These are phyloP conservation scores for Endomychus coccineus DNA, from an alignment of 2,888 invertebrate species.

Conservation along the genomic window DNA sequence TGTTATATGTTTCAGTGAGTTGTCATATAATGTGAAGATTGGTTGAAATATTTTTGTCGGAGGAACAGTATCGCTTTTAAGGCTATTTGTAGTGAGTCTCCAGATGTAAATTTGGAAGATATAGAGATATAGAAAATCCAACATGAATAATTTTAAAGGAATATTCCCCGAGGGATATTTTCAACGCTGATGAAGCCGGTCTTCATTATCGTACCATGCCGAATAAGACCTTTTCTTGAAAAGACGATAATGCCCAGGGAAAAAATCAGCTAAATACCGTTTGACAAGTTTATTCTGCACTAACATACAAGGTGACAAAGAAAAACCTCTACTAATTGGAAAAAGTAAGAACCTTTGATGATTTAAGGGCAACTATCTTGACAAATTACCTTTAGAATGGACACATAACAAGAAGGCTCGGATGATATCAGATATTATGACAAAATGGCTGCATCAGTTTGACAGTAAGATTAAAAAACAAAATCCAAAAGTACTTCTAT, in stretches of 20 bases:
- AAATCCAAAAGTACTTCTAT: constrained; percentile 2
- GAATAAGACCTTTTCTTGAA: constrained; percentile 1
- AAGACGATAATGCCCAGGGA: constrained; percentile 1
- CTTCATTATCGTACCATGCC: neutral
- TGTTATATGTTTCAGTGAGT: too few species aligned
- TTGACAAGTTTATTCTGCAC: neutral
- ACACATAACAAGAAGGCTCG: too few species aligned
- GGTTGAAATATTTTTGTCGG: constrained; percentile 11
- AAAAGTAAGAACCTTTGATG: constrained; percentile 3
- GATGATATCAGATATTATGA: constrained; percentile 4
- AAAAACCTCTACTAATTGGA: neutral
- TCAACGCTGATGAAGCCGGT: constrained; percentile 1
- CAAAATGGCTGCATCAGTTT: too few species aligned
- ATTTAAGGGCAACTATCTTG: neutral
- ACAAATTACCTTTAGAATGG: constrained; percentile 3
- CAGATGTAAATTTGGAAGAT: constrained; percentile 5
- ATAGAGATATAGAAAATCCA: neutral
- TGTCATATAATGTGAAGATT: too few species aligned
- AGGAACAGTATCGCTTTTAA: constrained; percentile 12
- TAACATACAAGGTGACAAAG: neutral
- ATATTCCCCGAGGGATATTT: neutral
- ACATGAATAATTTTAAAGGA: neutral
- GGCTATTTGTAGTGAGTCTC: constrained; percentile 12
- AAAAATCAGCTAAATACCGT: neutral
- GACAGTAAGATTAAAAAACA: constrained; percentile 2